Evolutionary conservation across 2,797 vertebrate genomes (phyloP), one percentile per base, ranked within the genome.

Genomic region (Spatula clypeata): DNA sequence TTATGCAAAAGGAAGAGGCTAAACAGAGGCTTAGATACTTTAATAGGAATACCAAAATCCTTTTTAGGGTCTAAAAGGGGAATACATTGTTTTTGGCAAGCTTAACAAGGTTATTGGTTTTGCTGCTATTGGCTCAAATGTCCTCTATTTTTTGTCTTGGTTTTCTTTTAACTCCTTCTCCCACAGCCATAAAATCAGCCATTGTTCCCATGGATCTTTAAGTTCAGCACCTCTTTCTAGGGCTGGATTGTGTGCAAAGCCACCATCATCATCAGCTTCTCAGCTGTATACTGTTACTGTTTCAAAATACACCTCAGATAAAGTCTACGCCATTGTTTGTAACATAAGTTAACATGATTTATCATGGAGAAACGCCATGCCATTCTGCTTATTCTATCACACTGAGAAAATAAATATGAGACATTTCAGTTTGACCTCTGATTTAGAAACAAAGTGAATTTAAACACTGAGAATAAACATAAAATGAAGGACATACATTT

Each of bases 341-440:
- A 73, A 79, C n/a, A 51, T 34, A 86, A 81, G 54, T 85, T 88
- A 55, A 92, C 17, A 60, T n/a, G 21, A 74, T 27, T 82, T 42
- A 60, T 51, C 89, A 53, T 4, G 29, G 21, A 79, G 89, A 51
- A 92, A 82, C 53, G 70, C 21, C 36, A 44, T 74, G 88, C 64
- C 3, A 27, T 82, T 74, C 95, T 93, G 76, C 79, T 96, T 91
- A 76, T 66, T 74, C 85, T 61, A 79, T 71, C 82, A 64, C 51
- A 66, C 67, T 86, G 57, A 67, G 71, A 92, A 97, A 95, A 97
- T 86, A 92, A 97, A 95, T 64, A 79, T 54, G 53, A 79, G 90
- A 54, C 76, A 86, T 92, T 96, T 89, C 75, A 55, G 71, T 92
- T 83, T 84, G 60, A 90, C 82, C 64, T 71, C 86, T 67, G 51